phyloP scores from a whole-genome alignment of 2,797 vertebrate species.

The Hephaestus fuliginosus region DNA sequence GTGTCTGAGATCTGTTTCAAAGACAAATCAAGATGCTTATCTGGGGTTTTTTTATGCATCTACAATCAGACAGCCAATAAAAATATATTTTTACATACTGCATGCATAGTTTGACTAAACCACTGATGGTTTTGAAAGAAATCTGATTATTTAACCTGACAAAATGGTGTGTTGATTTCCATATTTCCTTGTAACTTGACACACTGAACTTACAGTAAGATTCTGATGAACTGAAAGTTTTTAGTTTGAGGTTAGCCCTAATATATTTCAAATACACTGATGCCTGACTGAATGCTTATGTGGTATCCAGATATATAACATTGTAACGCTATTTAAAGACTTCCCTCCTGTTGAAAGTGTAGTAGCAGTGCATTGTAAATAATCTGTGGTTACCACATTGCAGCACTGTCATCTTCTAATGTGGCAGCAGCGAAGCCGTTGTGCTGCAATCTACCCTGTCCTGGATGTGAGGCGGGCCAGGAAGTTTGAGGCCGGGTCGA shows the following conservation, averaged over 20 bases:
- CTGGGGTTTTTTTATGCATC: slow-evolving; percentile 61
- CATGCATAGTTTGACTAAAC: slow-evolving; percentile 59
- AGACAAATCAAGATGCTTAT: slow-evolving; percentile 79
- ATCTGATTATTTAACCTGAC: slow-evolving; percentile 78
- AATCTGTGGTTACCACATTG: slow-evolving; percentile 29
- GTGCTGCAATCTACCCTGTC: slow-evolving; percentile 5
- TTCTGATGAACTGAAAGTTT: slow-evolving; percentile 57
- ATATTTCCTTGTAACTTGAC: slow-evolving; percentile 63
- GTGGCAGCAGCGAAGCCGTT: slow-evolving; percentile 28
- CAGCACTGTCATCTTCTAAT: slow-evolving; percentile 47
- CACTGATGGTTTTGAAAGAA: slow-evolving; percentile 66
- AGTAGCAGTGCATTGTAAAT: slow-evolving; percentile 47
- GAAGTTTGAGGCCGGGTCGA: slow-evolving; percentile 43
- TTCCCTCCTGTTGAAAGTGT: slow-evolving; percentile 43
- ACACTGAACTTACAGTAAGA: slow-evolving; percentile 30
- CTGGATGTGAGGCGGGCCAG: slow-evolving; percentile 30
- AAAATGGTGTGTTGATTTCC: slow-evolving; percentile 70
- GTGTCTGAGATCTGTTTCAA: slow-evolving; percentile 68
- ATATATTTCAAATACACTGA: slow-evolving; percentile 42
- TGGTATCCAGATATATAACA: slow-evolving; percentile 57
- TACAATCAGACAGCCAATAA: slow-evolving; percentile 65
- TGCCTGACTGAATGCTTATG: slow-evolving; percentile 49
- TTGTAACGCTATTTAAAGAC: slow-evolving; percentile 41
- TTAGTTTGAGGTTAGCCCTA: slow-evolving; percentile 33
- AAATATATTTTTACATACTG: slow-evolving; percentile 72